Percentiles rank a stretch among this genome's conserved stretches.
Conservation (phyloP, 2,888 invertebrate genomes). For the Ennomos erosarius region DNA sequence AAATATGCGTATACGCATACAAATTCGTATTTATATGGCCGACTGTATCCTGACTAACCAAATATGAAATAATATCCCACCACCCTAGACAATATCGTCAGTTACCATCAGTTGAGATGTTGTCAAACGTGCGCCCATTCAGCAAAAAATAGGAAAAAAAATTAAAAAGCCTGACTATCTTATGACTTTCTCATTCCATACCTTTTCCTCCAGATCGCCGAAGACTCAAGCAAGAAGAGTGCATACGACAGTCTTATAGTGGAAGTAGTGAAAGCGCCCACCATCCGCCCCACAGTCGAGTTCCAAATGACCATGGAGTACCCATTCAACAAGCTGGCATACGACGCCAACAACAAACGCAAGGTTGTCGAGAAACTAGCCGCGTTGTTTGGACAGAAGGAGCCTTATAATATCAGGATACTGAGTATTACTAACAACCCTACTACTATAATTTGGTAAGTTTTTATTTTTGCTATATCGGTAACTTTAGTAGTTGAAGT, state of each 20-base stretch:
- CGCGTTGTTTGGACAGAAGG: constrained; percentile 90
- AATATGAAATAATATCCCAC: too few relatives aligned
- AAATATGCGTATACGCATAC: too few relatives aligned
- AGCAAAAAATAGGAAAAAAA: too few relatives aligned
- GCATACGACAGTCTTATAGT: constrained; percentile 93
- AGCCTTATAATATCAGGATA: constrained; percentile 90
- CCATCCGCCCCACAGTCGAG: constrained; percentile 89
- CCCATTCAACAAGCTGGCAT: constrained; percentile 88
- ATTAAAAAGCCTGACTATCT: not conserved
- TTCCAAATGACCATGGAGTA: constrained; percentile 92
- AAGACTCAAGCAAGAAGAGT: constrained; percentile 89
- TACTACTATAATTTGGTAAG: constrained; percentile 89
- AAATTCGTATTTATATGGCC: too few relatives aligned
- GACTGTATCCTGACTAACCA: too few relatives aligned
- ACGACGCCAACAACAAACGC: constrained; percentile 89
- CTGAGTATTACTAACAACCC: constrained; percentile 88
- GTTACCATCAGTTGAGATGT: too few relatives aligned
- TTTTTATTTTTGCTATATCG: constrained; percentile 11
- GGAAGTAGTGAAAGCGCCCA: constrained; percentile 88
- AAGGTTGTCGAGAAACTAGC: constrained; percentile 93
- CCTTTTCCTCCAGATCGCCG: constrained; percentile 84
- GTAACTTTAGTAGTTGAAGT: too few relatives aligned
- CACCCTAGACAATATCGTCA: too few relatives aligned
- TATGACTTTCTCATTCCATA: not conserved
- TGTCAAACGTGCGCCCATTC: too few relatives aligned